A percentile compares a stretch with the other conserved stretches of the same genome.
phyloP scores from a whole-genome alignment of 2,888 invertebrate species.

The Chaetoderma sp. region DNA sequence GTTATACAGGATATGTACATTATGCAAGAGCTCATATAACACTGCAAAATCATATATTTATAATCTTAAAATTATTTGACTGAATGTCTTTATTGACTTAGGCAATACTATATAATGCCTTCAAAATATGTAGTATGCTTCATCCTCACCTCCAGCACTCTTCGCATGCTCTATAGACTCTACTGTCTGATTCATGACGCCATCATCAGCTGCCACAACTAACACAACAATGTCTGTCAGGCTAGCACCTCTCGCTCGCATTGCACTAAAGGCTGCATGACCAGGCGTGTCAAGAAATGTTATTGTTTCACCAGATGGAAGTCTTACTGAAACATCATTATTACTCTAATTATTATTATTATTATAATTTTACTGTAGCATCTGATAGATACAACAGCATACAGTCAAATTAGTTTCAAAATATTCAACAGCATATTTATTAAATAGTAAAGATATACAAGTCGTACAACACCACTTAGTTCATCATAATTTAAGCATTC shows the following conservation, averaged over 20 bases:
- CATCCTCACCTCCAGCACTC: conserved; percentile 48
- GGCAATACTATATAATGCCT: neutral
- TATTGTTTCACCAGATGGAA: conserved; percentile 80
- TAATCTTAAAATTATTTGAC: neutral
- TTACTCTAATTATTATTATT: too few relatives aligned
- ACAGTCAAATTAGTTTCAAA: too few relatives aligned
- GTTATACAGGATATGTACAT: too few relatives aligned
- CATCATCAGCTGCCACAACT: conserved; percentile 96
- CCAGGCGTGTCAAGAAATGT: conserved; percentile 99
- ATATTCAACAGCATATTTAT: too few relatives aligned
- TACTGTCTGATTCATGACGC: conserved; percentile 97
- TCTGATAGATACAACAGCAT: too few relatives aligned
- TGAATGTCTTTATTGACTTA: neutral
- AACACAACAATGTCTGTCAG: conserved; percentile 95
- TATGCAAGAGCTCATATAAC: neutral
- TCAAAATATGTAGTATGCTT: neutral
- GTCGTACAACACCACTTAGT: too few relatives aligned
- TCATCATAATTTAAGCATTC: too few relatives aligned
- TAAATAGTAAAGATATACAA: too few relatives aligned
- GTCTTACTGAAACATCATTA: conserved; percentile 72
- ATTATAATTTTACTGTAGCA: too few relatives aligned
- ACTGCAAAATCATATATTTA: neutral
- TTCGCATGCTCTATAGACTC: conserved; percentile 87
- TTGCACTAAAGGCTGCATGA: conserved; percentile 95
- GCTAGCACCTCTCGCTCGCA: conserved; percentile 93